Evolutionary conservation across 2,113 vertebrate genomes (phyloP).

Genomic region (Ciconia boyciana): DNA sequence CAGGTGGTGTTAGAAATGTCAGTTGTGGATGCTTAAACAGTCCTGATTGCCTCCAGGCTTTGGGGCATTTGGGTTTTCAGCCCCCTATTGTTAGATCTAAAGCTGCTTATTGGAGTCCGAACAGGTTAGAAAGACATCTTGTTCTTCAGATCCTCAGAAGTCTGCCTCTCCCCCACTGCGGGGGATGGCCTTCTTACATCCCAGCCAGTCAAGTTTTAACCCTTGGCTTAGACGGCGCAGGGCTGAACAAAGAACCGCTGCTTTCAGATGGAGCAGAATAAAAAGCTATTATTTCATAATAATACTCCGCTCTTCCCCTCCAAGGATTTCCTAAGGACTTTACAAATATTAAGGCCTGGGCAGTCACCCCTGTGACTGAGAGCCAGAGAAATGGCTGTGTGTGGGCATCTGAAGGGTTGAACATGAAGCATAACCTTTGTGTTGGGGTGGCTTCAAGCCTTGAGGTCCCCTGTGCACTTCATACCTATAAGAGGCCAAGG

Average conservation of each 20-base stretch:
- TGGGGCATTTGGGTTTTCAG: slow-evolving; percentile 51
- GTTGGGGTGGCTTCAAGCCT: neutral
- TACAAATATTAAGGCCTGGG: slow-evolving; percentile 20
- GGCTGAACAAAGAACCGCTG: neutral
- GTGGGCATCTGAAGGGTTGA: slow-evolving; percentile 10
- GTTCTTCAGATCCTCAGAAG: slow-evolving; percentile 31
- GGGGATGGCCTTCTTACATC: slow-evolving; percentile 14
- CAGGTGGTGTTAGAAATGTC: slow-evolving; percentile 57
- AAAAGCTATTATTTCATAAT: slow-evolving; percentile 54
- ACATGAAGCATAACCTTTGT: neutral
- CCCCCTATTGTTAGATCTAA: slow-evolving; percentile 57
- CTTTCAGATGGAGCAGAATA: slow-evolving; percentile 39
- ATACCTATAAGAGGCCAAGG: neutral
- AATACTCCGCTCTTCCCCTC: slow-evolving; percentile 16
- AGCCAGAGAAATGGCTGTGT: neutral
- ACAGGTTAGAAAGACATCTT: slow-evolving; percentile 49
- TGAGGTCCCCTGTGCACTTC: neutral
- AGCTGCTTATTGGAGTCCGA: slow-evolving; percentile 48
- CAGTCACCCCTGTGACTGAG: neutral
- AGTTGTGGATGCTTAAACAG: slow-evolving; percentile 42
- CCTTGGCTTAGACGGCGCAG: neutral
- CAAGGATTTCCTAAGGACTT: slow-evolving; percentile 51
- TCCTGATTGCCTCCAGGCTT: slow-evolving; percentile 52
- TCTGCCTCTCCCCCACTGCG: neutral
- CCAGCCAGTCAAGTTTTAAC: slow-evolving; percentile 45